A percentile compares a stretch with the other conserved stretches of the same genome.
Evolutionary conservation across 2,888 invertebrate species (phyloP).

Genomic region (Meta bourneti): DNA sequence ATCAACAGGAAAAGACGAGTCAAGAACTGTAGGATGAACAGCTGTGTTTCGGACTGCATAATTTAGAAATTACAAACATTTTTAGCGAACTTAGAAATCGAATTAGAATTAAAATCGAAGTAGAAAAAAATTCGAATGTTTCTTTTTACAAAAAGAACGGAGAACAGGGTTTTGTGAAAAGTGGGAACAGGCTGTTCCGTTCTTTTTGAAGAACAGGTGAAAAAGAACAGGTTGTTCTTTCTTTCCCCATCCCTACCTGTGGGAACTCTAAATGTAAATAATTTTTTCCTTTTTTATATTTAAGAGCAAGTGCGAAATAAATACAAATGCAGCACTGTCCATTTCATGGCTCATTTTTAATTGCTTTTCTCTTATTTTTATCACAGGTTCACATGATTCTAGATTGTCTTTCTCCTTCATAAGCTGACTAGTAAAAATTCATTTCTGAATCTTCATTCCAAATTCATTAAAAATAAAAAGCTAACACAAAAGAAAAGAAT

Average conservation of each 20-base stretch:
- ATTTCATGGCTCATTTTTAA: not conserved
- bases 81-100: too few species aligned
- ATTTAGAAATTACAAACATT: too few species aligned
- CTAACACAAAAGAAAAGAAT: too few species aligned
- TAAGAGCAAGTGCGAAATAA: not conserved
- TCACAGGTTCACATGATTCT: conserved; percentile 59
- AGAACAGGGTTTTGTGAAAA: too few species aligned
- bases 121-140: too few species aligned
- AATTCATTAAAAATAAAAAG: not conserved
- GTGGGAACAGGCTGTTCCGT: too few species aligned
- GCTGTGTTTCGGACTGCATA: too few species aligned
- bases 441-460: not conserved
- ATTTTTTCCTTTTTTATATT: not conserved
- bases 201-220: too few species aligned
- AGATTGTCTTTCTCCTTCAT: conserved; percentile 53
- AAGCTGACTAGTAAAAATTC: not conserved
- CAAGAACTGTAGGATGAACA: too few species aligned
- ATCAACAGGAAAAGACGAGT: too few species aligned
- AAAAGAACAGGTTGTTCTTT: not conserved
- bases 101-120: too few species aligned
- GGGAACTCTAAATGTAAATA: not conserved
- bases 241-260: not conserved
- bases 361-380: not conserved
- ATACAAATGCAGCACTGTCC: not conserved
- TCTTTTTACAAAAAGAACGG: too few species aligned